Base-by-base conservation (phyloP, 2,797 vertebrate species). In the Trematomus bernacchii region DNA sequence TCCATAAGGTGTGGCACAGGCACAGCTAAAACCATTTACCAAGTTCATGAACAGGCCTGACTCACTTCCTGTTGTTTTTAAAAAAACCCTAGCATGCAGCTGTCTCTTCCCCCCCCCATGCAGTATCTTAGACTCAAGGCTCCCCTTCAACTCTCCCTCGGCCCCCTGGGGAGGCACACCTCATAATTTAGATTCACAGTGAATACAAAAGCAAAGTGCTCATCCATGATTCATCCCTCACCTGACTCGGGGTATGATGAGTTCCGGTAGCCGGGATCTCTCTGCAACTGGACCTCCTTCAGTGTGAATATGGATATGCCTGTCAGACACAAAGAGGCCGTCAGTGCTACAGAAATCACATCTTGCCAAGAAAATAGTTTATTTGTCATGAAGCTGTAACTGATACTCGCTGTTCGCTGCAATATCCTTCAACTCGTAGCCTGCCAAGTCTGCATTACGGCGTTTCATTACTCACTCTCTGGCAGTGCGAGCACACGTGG, bases 271-370 rank as follows among this genome's bases (percentile, higher is more conserved):
- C 97, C 97, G 12, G 97, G 97, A 89, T 98, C 97, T 94, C 96
- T 97, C 91, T 98, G 97, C 90, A 98, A 85, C 54, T 97, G 97
- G 91, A 98, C 96, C 91, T 98, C 97, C 95, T 97, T 98, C 95
- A 98, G 94, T 91, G 97, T 98, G 93, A 98, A 98, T 89, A 94
- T 93, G 76, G 94, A 94, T 78, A 91, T 84, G 80, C 64, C 94
- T 94, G 89, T 70, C 77, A 81, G 65, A 85, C 44, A 88, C 0
- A 69, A 64, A 69, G 50, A 82, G 59, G 58, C 64, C 30, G 77
- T 85, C 60, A 82, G 73, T 47, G 59, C 53, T 47, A 73, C 69
- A 83, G 21, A 75, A 70, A 73, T 78, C 73, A 58, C 18, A 60
- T 71, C 30, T 63, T 65, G 76, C 74, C 53, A 57, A 64, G 57